A percentile compares a stretch with the other conserved stretches of the same genome.
Evolutionary conservation across 37 sponge, comb jelly and placozoan genomes (phyloP).

Genomic region (Agelas oroides): DNA sequence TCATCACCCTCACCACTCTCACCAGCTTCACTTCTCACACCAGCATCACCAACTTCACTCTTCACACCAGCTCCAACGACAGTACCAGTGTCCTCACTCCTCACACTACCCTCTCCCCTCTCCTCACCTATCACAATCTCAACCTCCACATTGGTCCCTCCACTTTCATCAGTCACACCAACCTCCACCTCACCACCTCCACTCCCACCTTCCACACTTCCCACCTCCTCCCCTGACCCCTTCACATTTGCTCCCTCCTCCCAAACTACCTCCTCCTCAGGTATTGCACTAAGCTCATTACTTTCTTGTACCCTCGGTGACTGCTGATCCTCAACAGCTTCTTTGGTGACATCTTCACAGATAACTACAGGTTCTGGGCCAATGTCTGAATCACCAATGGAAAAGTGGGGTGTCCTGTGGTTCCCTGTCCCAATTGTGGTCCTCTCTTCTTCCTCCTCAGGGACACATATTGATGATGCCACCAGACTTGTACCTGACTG

Average conservation of each 20-base stretch:
- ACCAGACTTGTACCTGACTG: too few species aligned
- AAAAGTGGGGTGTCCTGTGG: too few species aligned
- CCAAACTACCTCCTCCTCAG: conserved; percentile 24
- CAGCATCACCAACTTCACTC: neutral
- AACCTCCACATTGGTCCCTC: neutral
- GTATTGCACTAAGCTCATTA: too few species aligned
- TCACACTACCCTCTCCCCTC: neutral
- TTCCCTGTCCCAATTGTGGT: neutral
- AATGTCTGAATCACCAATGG: neutral
- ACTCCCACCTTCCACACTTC: neutral
- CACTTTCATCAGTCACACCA: neutral
- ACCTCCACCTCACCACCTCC: too few species aligned
- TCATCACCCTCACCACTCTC: neutral
- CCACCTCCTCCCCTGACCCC: neutral
- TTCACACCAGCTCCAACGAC: conserved; percentile 1
- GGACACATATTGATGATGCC: neutral
- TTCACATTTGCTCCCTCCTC: conserved; percentile 12
- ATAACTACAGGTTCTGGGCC: conserved; percentile 2
- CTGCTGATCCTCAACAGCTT: neutral
- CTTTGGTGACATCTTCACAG: conserved; percentile 7
- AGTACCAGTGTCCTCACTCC: neutral
- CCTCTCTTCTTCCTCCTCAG: neutral
- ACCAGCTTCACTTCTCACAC: conserved; percentile 11
- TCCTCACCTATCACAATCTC: neutral
- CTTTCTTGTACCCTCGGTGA: neutral